These are phyloP conservation scores for Hemiscyllium ocellatum DNA, from an alignment of 2,113 vertebrate genomes.

Conservation along the genomic window DNA sequence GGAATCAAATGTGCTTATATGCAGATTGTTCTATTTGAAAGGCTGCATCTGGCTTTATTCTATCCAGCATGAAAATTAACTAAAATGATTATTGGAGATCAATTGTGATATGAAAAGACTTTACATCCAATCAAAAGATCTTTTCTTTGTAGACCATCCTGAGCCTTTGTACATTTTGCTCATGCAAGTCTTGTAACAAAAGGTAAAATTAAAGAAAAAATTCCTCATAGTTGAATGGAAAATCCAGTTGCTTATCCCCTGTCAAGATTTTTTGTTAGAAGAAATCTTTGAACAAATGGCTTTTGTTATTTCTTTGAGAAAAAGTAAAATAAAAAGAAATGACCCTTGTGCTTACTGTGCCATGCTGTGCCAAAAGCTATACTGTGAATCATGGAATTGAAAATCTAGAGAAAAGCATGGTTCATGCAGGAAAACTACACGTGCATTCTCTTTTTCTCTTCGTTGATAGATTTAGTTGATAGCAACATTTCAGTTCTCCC, in stretches of 20 bases:
- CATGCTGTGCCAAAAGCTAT: no score
- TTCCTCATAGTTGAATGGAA: neutral
- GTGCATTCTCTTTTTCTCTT: neutral
- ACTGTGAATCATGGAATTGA: neutral
- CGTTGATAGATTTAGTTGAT: neutral
- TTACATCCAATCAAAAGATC: neutral
- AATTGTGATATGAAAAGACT: neutral
- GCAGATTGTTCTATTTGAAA: neutral
- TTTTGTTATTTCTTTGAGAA: constrained; percentile 1
- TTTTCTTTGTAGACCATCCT: neutral
- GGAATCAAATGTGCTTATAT: neutral
- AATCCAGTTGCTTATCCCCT: neutral
- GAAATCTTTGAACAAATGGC: neutral
- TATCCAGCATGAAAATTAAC: constrained; percentile 3
- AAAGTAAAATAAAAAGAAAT: neutral
- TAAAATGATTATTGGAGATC: constrained; percentile 6
- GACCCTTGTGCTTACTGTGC: neutral
- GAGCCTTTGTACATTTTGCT: neutral
- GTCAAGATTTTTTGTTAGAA: constrained; percentile 12
- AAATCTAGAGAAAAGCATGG: neutral
- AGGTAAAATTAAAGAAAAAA: constrained; percentile 11
- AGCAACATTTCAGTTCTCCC: neutral
- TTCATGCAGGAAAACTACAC: neutral
- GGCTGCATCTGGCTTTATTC: neutral
- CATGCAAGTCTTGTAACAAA: neutral